Evolutionary conservation across 1,140 invertebrate species (phyloP).

Genomic region (Drosophila pectinifera): DNA sequence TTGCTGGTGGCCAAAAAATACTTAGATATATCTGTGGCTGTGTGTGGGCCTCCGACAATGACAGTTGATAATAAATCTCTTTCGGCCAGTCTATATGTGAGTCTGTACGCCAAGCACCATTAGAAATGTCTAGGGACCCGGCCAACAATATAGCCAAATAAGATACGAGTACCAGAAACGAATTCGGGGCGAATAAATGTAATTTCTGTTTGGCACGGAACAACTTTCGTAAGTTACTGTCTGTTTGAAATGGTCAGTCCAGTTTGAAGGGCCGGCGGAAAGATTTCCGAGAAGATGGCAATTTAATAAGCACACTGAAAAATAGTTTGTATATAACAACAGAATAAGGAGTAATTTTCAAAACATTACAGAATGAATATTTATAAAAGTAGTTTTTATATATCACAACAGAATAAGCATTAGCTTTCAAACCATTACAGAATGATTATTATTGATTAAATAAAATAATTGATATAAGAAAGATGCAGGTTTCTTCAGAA

Average conservation of each 20-base stretch:
- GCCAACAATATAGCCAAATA: constrained; percentile 61
- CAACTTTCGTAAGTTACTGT: constrained; percentile 53
- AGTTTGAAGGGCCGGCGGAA: constrained; percentile 5
- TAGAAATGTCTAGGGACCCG: constrained; percentile 63
- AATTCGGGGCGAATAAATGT: constrained; percentile 52
- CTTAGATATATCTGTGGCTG: not conserved
- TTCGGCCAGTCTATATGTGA: constrained; percentile 53
- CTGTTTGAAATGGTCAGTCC: constrained; percentile 34
- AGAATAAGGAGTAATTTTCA: not conserved
- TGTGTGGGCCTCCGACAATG: constrained; percentile 40
- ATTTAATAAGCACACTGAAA: not conserved
- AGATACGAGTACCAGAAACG: constrained; percentile 27
- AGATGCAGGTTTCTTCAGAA: no score
- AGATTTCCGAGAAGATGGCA: constrained; percentile 3
- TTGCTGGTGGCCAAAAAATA: constrained; percentile 20
- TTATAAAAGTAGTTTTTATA: no score
- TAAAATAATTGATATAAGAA: no score
- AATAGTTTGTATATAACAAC: not conserved
- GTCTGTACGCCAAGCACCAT: constrained; percentile 46
- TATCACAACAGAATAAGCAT: no score
- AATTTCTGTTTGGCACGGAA: constrained; percentile 73
- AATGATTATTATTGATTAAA: no score
- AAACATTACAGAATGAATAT: not conserved
- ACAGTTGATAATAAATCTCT: constrained; percentile 78
- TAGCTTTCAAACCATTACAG: no score